phyloP scores from a whole-genome alignment of 1,140 invertebrate species.

The Megathymus violae region DNA sequence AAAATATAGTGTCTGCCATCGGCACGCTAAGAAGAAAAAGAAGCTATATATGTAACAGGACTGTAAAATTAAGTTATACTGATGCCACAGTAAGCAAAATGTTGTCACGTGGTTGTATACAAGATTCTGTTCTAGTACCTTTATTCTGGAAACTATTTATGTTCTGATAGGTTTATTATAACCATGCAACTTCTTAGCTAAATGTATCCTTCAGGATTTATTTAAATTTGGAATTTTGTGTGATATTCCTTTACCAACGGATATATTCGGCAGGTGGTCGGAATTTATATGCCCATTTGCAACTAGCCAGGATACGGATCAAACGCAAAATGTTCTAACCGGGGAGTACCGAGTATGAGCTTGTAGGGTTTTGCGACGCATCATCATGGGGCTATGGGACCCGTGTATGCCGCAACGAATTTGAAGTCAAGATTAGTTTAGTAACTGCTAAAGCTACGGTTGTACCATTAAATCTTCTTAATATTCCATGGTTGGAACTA shows the following conservation, averaged over 20 bases:
- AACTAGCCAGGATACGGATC: constrained; percentile 2
- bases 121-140: too few species aligned
- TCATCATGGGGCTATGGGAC: constrained; percentile 11
- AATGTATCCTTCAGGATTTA: constrained; percentile 6
- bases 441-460: constrained; percentile 10
- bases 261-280: neutral
- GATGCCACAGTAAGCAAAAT: too few species aligned
- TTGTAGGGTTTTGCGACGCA: constrained; percentile 18
- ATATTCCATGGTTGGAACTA: constrained; percentile 6
- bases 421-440: neutral
- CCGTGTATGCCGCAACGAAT: neutral
- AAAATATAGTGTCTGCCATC: too few species aligned
- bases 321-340: constrained; percentile 4
- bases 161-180: constrained; percentile 4
- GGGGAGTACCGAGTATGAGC: constrained; percentile 1
- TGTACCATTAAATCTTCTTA: constrained; percentile 5
- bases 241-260: neutral
- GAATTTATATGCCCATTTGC: neutral
- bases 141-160: constrained; percentile 10
- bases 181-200: constrained; percentile 6
- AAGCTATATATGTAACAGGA: too few species aligned
- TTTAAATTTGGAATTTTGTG: constrained; percentile 4
- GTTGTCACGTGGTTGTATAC: too few species aligned
- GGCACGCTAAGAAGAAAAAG: too few species aligned
- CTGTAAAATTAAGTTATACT: too few species aligned